Conservation (phyloP, 92 coral and sea anemone species). For the Montipora capitata region DNA sequence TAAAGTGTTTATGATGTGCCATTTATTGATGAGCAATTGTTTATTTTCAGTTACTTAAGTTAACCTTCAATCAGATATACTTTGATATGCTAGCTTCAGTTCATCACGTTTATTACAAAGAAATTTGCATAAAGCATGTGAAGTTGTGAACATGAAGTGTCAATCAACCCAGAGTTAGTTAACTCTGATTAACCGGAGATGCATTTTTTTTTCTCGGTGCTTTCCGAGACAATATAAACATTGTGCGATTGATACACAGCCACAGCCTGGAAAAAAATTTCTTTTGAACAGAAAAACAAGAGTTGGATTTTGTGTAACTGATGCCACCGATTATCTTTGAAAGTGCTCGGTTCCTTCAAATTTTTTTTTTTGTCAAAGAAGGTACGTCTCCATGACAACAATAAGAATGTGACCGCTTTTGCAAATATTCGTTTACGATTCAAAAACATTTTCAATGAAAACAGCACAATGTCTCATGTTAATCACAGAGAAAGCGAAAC, state of each 20-base stretch:
- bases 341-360: neutral
- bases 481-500: neutral
- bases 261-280: too few relatives aligned
- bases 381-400: slow-evolving; percentile 5
- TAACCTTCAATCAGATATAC: neutral
- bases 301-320: neutral
- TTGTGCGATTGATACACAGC: too few relatives aligned
- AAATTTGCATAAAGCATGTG: too few relatives aligned
- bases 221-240: too few relatives aligned
- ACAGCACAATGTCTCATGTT: neutral
- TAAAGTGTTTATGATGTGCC: neutral
- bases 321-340: neutral
- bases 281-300: neutral
- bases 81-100: too few relatives aligned
- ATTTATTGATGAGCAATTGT: neutral
- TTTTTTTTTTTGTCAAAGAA: neutral
- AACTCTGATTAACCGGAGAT: too few relatives aligned
- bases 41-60: neutral
- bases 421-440: neutral
- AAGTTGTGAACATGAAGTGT: too few relatives aligned
- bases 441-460: neutral
- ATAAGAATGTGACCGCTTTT: neutral
- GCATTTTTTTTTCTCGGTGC: too few relatives aligned
- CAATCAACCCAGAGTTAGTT: too few relatives aligned
- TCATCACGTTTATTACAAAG: too few relatives aligned